These are phyloP conservation scores for Eilema caniola DNA, from an alignment of 2,888 invertebrate species.

Conservation along the genomic window DNA sequence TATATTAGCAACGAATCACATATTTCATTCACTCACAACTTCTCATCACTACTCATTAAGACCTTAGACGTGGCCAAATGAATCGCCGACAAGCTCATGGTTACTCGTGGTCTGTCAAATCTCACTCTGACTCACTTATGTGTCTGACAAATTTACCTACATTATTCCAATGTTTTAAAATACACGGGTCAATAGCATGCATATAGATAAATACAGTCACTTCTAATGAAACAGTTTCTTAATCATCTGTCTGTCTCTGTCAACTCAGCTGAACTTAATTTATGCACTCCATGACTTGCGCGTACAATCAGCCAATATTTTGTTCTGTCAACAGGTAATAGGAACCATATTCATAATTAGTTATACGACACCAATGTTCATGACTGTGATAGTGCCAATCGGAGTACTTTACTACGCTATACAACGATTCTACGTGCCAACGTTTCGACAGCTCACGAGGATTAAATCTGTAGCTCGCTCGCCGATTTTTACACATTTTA, in stretches of 20 bases:
- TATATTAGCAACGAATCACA: background rate
- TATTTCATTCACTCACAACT: background rate
- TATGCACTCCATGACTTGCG: background rate
- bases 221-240: background rate
- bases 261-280: background rate
- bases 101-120: too few species aligned
- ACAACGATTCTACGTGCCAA: constrained; percentile 97
- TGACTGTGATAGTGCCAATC: constrained; percentile 93
- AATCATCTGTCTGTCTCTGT: background rate
- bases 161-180: background rate
- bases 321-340: constrained; percentile 88
- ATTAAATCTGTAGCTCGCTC: constrained; percentile 97
- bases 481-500: constrained; percentile 98
- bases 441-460: constrained; percentile 97
- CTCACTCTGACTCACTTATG: too few species aligned
- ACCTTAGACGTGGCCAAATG: too few species aligned
- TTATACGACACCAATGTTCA: constrained; percentile 93
- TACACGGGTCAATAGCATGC: background rate
- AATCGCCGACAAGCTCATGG: too few species aligned
- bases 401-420: constrained; percentile 94
- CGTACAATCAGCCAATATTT: background rate
- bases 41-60: too few species aligned
- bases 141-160: background rate
- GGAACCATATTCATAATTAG: constrained; percentile 96
- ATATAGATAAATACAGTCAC: too few species aligned